These are phyloP conservation scores for Corythornis cristatus DNA, from an alignment of 2,113 vertebrate species.

Conservation along the genomic window DNA sequence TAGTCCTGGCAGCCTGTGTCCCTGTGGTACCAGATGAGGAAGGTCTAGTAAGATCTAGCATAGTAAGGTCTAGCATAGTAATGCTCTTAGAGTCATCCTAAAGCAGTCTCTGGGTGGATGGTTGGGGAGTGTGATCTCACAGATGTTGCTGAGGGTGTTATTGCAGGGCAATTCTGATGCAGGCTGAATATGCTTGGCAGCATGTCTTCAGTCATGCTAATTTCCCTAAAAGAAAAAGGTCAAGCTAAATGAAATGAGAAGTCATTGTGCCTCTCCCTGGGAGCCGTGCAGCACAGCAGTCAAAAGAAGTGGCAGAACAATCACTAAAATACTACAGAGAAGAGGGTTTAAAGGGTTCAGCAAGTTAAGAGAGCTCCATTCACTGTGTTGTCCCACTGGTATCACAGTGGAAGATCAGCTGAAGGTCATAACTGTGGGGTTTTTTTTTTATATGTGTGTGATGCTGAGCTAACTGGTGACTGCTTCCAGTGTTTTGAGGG, in stretches of 20 bases:
- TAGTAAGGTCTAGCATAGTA: too few relatives aligned
- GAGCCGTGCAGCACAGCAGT: background rate
- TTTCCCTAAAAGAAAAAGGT: background rate
- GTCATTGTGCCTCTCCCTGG: background rate
- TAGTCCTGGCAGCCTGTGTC: background rate
- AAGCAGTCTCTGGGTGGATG: background rate
- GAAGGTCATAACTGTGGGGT: background rate
- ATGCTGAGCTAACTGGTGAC: background rate
- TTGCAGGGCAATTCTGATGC: background rate
- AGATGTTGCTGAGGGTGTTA: background rate
- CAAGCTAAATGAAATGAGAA: background rate
- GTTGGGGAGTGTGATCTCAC: background rate
- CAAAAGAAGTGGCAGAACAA: background rate
- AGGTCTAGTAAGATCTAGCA: background rate
- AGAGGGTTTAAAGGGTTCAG: background rate
- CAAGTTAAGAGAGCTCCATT: background rate
- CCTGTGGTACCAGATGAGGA: background rate
- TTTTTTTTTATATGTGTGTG: background rate
- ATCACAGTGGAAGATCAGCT: background rate
- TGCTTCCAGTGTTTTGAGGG: background rate
- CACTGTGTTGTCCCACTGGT: background rate
- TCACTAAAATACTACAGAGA: background rate
- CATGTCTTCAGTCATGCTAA: background rate
- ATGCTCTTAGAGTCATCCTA: background rate
- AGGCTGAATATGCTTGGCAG: background rate